Percentiles rank a stretch among this genome's conserved stretches.
Conservation (phyloP, 2,888 invertebrate genomes). For the Arge pagana region DNA sequence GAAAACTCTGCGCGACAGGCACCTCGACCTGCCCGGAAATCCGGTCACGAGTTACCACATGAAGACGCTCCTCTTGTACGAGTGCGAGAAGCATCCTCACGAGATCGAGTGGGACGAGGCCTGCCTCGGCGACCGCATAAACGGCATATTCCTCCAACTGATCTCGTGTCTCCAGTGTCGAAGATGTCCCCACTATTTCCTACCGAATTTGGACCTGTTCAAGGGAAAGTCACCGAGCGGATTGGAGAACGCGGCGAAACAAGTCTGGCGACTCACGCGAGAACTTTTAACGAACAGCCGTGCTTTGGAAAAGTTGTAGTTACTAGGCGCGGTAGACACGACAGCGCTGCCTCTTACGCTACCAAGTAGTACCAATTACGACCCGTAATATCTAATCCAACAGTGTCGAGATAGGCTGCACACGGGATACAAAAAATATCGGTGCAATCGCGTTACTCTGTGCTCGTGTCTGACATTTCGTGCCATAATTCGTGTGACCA, state of each 20-base stretch:
- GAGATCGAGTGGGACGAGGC: constrained; percentile 94
- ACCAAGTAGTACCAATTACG: too few relatives aligned
- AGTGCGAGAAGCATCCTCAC: constrained; percentile 94
- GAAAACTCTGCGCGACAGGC: constrained; percentile 87
- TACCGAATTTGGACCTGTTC: constrained; percentile 90
- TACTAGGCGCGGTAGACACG: not conserved
- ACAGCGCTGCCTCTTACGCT: too few relatives aligned
- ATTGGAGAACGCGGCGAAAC: constrained; percentile 90
- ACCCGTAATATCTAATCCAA: not conserved
- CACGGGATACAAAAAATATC: not conserved
- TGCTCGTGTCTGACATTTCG: constrained; percentile 19
- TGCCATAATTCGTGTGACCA: constrained; percentile 19
- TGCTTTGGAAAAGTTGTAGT: constrained; percentile 87
- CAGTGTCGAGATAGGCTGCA: not conserved
- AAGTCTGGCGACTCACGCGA: constrained; percentile 88
- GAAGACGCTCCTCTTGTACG: constrained; percentile 88
- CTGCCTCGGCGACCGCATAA: constrained; percentile 87
- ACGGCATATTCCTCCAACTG: constrained; percentile 91
- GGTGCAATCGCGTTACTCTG: constrained; percentile 14
- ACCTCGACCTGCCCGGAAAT: constrained; percentile 84
- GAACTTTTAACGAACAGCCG: constrained; percentile 90
- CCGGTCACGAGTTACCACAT: constrained; percentile 90
- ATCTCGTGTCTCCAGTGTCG: constrained; percentile 96
- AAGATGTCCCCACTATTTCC: constrained; percentile 92
- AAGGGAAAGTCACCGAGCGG: constrained; percentile 89